Base-by-base conservation (phyloP, 2,888 invertebrate species). In the Toxonevra muliebris region DNA sequence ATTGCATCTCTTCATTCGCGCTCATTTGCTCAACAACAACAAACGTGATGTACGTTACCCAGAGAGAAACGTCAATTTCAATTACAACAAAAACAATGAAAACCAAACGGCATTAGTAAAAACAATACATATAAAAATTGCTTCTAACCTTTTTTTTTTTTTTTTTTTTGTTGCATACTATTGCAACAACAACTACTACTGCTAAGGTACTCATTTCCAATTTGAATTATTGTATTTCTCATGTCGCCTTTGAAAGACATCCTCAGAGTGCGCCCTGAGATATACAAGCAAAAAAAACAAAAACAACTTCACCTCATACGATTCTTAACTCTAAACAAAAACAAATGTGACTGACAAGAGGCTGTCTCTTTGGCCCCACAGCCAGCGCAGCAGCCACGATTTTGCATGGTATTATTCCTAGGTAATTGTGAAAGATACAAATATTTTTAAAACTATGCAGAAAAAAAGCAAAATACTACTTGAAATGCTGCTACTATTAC, bases 11-110 rank as follows among this genome's bases (percentile, higher is more conserved):
- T 30, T 30, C 30, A 30, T 7, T 30, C 30, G 30, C 30, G 30
- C 30, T 30, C 30, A 30, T 30, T 30, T 30, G 30, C 30, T 30
- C 30, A 30, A 30, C 30, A 30, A 30, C 30, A 77, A 73, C 74
- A 79, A 79, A 80, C 78, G 79, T 78, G 80, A 78, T 76, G 77
- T 75, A 78, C 76, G 76, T 78, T 80, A 78, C 77, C 80, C 74
- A 75, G 78, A 79, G 75, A 71, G 67, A 65, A 52, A 63, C 42
- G 63, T 62, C 45, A 62, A 41, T 40, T 52, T 15, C 52, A 41
- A 48, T 50, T 15, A 41, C 41, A 2, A 20, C 13, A 55, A 50
- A 30, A 43, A 60, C 13, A 57, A 45, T 12, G 13, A 17, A 63
- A 17, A 12, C 59, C 13, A 64, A 58, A 15, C 20, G 13, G 53